These are phyloP conservation scores for Neotoma lepida DNA, from an alignment of 2,113 vertebrate genomes.

Conservation along the genomic window DNA sequence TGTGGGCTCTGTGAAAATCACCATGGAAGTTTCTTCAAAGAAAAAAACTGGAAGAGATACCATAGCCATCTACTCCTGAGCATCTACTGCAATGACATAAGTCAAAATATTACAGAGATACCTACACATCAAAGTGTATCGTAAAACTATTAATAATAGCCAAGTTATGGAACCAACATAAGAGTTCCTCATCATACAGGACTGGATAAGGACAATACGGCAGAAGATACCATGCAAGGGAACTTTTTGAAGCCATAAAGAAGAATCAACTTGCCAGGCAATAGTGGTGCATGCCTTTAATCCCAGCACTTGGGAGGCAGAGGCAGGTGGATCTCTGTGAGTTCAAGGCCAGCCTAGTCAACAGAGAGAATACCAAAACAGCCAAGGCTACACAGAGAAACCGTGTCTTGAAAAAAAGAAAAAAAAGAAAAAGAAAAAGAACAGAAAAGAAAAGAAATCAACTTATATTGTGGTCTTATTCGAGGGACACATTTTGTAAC, in stretches of 20 bases:
- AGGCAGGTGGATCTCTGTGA: too few species aligned
- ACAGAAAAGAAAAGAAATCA: too few species aligned
- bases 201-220: not conserved
- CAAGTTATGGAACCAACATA: not conserved
- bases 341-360: too few species aligned
- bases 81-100: not conserved
- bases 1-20: not conserved
- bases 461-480: not conserved
- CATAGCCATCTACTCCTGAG: not conserved
- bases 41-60: not conserved
- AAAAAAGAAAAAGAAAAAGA: too few species aligned
- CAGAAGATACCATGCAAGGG: fast-evolving
- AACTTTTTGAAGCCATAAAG: not conserved
- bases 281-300: too few species aligned
- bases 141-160: not conserved
- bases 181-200: not conserved
- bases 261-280: not conserved
- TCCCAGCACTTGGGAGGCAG: too few species aligned
- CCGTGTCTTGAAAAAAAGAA: too few species aligned
- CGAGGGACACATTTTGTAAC: not conserved
- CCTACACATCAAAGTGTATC: not conserved
- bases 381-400: too few species aligned
- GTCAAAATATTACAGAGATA: not conserved
- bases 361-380: too few species aligned
- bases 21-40: not conserved